Conservation (phyloP, 2,113 vertebrate species). For the Pristiophorus japonicus region DNA sequence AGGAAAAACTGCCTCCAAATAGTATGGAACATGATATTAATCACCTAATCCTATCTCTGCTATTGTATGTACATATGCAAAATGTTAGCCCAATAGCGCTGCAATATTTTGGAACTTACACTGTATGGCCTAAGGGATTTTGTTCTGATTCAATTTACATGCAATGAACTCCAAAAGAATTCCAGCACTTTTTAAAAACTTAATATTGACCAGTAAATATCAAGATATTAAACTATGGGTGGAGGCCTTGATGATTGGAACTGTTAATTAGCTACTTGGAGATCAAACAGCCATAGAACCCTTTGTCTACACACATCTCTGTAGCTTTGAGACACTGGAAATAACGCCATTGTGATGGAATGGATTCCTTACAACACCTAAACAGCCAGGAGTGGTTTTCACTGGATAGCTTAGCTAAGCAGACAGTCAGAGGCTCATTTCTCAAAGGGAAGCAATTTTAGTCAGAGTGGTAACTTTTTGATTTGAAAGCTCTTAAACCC, state of each 20-base stretch:
- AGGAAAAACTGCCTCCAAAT: background rate
- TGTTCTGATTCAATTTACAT: background rate
- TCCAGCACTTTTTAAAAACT: background rate
- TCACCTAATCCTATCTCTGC: background rate
- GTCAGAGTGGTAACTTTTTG: background rate
- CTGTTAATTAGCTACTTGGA: background rate
- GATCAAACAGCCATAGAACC: background rate
- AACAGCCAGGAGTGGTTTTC: background rate
- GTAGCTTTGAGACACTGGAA: background rate
- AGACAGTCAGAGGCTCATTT: background rate
- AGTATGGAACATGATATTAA: background rate
- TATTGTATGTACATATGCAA: background rate
- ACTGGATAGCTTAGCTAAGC: background rate
- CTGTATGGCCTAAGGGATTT: background rate
- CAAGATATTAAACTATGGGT: background rate
- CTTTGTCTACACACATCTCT: background rate
- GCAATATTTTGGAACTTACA: background rate
- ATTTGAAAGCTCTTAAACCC: no score
- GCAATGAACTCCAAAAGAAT: background rate
- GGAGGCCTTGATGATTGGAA: background rate
- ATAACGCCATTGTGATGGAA: background rate
- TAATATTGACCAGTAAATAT: background rate
- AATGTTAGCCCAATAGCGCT: background rate
- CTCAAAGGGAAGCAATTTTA: background rate
- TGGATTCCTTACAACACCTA: background rate